Evolutionary conservation across 2,888 invertebrate species (phyloP), one percentile per base, ranked within the genome.

Genomic region (Boloria euphrosyne): DNA sequence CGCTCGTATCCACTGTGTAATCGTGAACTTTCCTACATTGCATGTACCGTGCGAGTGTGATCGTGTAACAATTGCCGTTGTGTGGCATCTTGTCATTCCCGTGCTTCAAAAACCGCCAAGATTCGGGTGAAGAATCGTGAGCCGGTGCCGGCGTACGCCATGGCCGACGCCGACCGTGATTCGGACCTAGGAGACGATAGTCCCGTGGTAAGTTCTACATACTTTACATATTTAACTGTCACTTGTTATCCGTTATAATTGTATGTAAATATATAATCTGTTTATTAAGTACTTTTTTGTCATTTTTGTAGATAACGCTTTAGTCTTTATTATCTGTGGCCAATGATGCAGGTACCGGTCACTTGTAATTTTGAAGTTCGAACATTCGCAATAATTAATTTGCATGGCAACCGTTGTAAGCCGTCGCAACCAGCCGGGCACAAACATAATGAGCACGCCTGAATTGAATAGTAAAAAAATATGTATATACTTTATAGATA

Each of bases 51-150:
- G 83, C 81, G 86, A 78, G 88, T 84, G 89, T 82, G 84, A 81
- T 79, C 80, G 74, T 75, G 79, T 74, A 81, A 77, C 82, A 78
- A 83, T 83, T 82, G 85, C 83, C 80, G 74, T 38, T 71, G 76
- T 77, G 82, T 78, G 85, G 83, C 83, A 73, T 75, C 78, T 85
- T 82, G 78, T 84, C 77, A 71, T 79, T 75, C 74, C 76, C 84
- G 86, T 85, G 81, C 75, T 74, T 62, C 68, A 65, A 76, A 85
- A 92, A 79, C 89, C 92, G 93, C 92, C 96, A 96, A 96, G 94
- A 96, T 96, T 96, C 95, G 96, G 94, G 95, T 96, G 91, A 96
- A 96, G 95, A 96, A 96, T 88, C 95, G 95, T 93, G 96, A 96
- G 86, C 96, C 96, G 92, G 94, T 96, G 90, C 96, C 96, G 93